Base-by-base conservation (phyloP, 1,140 invertebrate species). In the Proctacanthus coquilletti region DNA sequence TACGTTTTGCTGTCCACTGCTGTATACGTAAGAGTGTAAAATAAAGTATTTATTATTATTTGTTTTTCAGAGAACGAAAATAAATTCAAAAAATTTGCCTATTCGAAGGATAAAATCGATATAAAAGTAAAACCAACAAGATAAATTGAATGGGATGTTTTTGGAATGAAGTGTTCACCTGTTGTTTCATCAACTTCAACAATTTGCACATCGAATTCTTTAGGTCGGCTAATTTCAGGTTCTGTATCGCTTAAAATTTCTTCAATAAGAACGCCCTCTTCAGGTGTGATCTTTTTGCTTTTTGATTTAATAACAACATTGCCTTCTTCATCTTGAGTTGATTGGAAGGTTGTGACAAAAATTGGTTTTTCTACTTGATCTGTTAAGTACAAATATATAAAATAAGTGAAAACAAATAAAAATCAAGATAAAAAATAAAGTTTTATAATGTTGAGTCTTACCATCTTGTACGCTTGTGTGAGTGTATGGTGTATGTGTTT, bases 211-310 rank as follows among this genome's bases (percentile, higher is more conserved):
- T 51, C 18, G 33, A 33, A 3, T 38, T 49, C 47, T 40, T 42
- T n/a, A 17, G 48, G 50, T 40, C 34, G 50, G 42, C 49, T 49
- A 50, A 50, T 44, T 39, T 48, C 34, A 53, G 50, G 42, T 46
- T 54, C 52, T 34, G 52, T 48, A 44, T 65, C 61, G 45, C 63
- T 62, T 21, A 54, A 46, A 13, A 52, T 47, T 45, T 66, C 56
- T 42, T 61, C 58, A 45, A 60, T 48, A 37, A 58, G 41, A 42
- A 57, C 43, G 34, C 51, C 56, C 45, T 58, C 49, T 39, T 60
- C 52, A 32, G 53, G 36, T 18, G 51, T 56, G 36, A 59, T 36
- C 48, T 45, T 53, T 36, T 51, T 59, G 39, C 43, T 51, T 56
- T 54, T 47, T 38, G 44, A 47, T 51, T 62, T 47, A 40, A 55